Evolutionary conservation across 23 tunicate genomes (phyloP).

Genomic region (Phallusia fumigata): DNA sequence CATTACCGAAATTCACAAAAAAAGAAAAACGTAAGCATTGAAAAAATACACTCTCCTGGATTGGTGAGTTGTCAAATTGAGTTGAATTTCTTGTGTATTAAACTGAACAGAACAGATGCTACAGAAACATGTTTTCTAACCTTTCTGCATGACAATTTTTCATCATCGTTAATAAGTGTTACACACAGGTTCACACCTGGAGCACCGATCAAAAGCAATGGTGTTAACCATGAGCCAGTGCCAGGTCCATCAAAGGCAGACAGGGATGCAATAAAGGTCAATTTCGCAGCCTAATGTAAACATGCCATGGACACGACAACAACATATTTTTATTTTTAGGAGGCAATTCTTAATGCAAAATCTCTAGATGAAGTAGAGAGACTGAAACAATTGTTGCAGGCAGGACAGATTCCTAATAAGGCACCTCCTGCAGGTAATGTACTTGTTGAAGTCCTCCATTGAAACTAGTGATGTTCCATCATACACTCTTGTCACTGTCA

Average conservation of each 20-base stretch:
- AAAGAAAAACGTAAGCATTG: constrained; percentile 54
- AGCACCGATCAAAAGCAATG: constrained; percentile 41
- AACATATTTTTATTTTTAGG: constrained; percentile 19
- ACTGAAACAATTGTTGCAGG: constrained; percentile 65
- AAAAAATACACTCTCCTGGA: background rate
- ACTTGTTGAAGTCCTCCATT: background rate
- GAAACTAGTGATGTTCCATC: too few species aligned
- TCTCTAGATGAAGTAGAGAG: constrained; percentile 89
- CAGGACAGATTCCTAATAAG: constrained; percentile 87
- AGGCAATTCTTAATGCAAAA: constrained; percentile 86
- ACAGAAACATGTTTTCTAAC: background rate
- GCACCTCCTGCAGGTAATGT: constrained; percentile 10
- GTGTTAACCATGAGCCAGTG: background rate
- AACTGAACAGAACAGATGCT: constrained; percentile 57
- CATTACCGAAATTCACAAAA: constrained; percentile 60
- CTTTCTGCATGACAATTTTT: background rate
- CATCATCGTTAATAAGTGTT: background rate
- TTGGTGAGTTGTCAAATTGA: constrained; percentile 7
- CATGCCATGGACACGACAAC: background rate
- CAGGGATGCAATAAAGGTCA: constrained; percentile 80
- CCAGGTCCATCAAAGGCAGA: constrained; percentile 48
- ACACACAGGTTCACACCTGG: constrained; percentile 68
- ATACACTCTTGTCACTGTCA: too few species aligned
- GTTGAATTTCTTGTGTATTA: constrained; percentile 30
- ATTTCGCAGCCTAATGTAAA: background rate